Percentiles rank a stretch among this genome's conserved stretches.
Conservation (phyloP, 2,113 vertebrate species). For the Gasterosteus nipponicus region DNA sequence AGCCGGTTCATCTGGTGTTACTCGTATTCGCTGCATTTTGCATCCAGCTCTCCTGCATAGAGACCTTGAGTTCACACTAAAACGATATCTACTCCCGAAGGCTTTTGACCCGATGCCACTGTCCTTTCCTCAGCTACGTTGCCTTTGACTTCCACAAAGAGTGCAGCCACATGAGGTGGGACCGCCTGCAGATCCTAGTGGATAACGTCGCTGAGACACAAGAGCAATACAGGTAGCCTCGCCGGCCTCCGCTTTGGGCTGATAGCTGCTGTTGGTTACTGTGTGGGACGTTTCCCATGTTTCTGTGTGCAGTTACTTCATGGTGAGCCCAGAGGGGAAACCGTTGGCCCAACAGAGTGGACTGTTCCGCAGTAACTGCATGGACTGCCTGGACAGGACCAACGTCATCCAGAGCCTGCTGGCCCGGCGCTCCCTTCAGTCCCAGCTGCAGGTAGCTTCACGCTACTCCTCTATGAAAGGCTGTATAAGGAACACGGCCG, state of each 20-base stretch:
- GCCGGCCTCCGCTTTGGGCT: background rate
- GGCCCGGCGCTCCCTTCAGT: conserved; percentile 92
- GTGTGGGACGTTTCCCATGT: background rate
- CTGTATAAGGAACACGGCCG: no score
- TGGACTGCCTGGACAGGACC: conserved; percentile 97
- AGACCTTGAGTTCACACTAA: background rate
- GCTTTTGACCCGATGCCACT: background rate
- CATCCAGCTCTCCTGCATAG: background rate
- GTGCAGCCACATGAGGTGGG: conserved; percentile 97
- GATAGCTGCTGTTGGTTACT: fast-evolving
- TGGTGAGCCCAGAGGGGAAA: conserved; percentile 88
- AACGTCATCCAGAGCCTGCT: conserved; percentile 97
- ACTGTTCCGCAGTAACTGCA: conserved; percentile 96
- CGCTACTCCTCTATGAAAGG: no score
- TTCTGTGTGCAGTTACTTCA: conserved; percentile 87
- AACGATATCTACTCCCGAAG: no score
- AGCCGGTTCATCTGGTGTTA: background rate
- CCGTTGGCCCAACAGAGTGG: conserved; percentile 88
- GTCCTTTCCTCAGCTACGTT: conserved; percentile 83
- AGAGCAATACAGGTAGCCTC: conserved; percentile 89
- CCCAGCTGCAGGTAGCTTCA: conserved; percentile 90
- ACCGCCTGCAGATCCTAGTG: conserved; percentile 92
- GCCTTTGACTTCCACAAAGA: conserved; percentile 99
- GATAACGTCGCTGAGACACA: conserved; percentile 89
- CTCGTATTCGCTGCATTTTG: background rate